Percentiles rank a stretch among this genome's conserved stretches.
These are phyloP conservation scores for Proteles cristata DNA, from an alignment of 2,113 vertebrate species.

Conservation along the genomic window DNA sequence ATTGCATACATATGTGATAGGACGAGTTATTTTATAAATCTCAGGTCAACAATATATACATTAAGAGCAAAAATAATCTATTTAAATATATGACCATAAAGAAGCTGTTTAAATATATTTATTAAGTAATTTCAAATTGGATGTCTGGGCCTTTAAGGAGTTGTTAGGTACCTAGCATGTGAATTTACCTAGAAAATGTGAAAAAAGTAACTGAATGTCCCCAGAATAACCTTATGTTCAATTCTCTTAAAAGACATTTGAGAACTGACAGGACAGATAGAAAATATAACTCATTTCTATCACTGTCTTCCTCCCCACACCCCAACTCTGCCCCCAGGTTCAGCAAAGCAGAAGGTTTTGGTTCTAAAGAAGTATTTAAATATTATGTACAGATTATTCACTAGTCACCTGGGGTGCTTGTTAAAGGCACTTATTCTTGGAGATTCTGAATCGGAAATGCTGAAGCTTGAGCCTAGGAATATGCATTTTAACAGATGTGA, in stretches of 20 bases:
- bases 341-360: neutral
- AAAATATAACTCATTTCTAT: neutral
- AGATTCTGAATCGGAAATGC: neutral
- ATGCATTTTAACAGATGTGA: neutral
- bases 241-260: neutral
- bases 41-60: neutral
- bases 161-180: neutral
- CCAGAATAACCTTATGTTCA: neutral
- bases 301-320: accelerated
- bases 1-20: neutral
- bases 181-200: conserved; percentile 11
- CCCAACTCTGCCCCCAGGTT: neutral
- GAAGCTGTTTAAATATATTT: conserved; percentile 21
- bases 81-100: conserved; percentile 31
- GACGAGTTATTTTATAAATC: conserved; percentile 1
- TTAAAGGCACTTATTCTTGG: neutral
- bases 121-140: conserved; percentile 8
- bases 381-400: neutral
- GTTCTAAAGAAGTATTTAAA: neutral
- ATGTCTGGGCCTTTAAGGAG: neutral
- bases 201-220: neutral
- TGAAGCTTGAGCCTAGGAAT: neutral
- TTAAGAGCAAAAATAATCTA: neutral
- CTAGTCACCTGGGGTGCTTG: neutral
- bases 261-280: neutral